Evolutionary conservation across 2,888 invertebrate species (phyloP).

Genomic region (Heterodera filipjevi): DNA sequence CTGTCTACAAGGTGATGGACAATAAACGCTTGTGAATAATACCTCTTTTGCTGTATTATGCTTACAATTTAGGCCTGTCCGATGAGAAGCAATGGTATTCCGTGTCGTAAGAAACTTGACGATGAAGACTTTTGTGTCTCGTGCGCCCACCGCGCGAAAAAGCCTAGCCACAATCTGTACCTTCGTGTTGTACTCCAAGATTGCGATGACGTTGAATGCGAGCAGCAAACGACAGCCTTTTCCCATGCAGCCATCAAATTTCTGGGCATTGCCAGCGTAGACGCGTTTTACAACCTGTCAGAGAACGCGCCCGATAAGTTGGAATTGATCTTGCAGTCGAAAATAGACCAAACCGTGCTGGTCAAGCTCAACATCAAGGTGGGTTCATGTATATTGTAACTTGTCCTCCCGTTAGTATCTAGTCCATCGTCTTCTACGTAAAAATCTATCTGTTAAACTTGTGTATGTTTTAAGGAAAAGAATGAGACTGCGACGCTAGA

Average conservation of each 20-base stretch:
- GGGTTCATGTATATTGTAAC: background rate
- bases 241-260: background rate
- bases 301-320: background rate
- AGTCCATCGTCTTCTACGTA: too few species aligned
- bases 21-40: too few species aligned
- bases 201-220: background rate
- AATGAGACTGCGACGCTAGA: too few species aligned
- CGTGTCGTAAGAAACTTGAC: background rate
- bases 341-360: background rate
- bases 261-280: background rate
- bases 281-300: background rate
- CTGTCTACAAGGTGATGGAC: background rate
- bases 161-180: background rate
- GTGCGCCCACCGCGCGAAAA: background rate
- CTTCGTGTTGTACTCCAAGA: background rate
- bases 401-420: too few species aligned
- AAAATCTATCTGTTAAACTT: too few species aligned
- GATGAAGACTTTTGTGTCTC: background rate
- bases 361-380: background rate
- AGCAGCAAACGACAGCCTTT: background rate
- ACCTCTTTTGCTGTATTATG: background rate
- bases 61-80: conserved; percentile 1
- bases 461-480: too few species aligned
- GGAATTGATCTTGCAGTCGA: background rate
- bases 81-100: background rate